Evolutionary conservation across 2,797 vertebrate species (phyloP).

Genomic region (Sebastes wilsoni): DNA sequence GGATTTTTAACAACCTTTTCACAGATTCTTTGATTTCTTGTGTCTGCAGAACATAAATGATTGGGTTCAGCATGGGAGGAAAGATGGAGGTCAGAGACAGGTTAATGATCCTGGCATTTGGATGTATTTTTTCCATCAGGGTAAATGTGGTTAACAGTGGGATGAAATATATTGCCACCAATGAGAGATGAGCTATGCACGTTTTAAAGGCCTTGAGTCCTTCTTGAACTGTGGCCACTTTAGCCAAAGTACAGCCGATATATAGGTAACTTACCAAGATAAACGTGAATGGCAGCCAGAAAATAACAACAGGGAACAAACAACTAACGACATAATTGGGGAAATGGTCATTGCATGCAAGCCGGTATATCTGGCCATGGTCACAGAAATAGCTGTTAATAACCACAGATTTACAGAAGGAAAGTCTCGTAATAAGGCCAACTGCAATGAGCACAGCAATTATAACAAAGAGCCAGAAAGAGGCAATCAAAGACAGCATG

Average conservation of each 20-base stretch:
- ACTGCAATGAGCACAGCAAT: neutral
- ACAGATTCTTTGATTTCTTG: constrained; percentile 71
- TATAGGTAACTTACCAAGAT: constrained; percentile 64
- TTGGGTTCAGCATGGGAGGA: constrained; percentile 73
- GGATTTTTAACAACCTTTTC: constrained; percentile 36
- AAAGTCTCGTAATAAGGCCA: constrained; percentile 65
- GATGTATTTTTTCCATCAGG: constrained; percentile 48
- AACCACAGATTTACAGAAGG: constrained; percentile 65
- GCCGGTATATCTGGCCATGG: constrained; percentile 64
- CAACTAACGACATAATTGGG: constrained; percentile 13
- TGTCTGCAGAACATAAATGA: constrained; percentile 77
- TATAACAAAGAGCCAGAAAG: constrained; percentile 32
- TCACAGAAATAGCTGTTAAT: constrained; percentile 75
- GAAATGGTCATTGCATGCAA: constrained; percentile 64
- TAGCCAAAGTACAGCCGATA: constrained; percentile 56
- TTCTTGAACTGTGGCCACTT: constrained; percentile 53
- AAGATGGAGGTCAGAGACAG: constrained; percentile 60
- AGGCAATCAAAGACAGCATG: constrained; percentile 51
- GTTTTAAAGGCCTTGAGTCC: constrained; percentile 73
- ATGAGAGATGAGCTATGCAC: constrained; percentile 63
- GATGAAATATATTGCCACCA: constrained; percentile 73
- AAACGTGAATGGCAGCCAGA: constrained; percentile 68
- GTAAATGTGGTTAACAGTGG: constrained; percentile 64
- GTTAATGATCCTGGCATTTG: constrained; percentile 71
- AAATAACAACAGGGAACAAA: constrained; percentile 4